phyloP scores from a whole-genome alignment of 2,797 vertebrate species.

The Macropus fuliginosus region DNA sequence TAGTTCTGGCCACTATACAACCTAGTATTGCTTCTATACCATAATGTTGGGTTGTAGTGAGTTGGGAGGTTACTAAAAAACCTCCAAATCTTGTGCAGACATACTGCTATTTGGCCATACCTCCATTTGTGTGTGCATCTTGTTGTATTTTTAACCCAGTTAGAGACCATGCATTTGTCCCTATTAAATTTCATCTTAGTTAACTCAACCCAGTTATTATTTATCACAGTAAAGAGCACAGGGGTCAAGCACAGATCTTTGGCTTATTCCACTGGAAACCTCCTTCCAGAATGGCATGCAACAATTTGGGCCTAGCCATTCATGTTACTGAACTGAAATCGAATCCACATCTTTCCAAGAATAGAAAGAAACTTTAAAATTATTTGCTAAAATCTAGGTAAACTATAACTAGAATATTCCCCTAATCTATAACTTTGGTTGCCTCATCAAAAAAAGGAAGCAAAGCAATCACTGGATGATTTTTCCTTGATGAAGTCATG shows the following conservation, averaged over 20 bases:
- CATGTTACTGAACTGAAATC: not conserved
- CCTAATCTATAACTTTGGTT: not conserved
- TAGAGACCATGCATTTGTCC: not conserved
- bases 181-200: not conserved
- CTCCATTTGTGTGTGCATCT: not conserved
- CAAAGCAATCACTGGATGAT: not conserved
- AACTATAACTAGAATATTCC: not conserved
- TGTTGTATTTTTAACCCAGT: not conserved
- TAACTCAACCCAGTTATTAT: not conserved
- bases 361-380: not conserved
- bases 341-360: not conserved
- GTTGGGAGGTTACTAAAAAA: not conserved
- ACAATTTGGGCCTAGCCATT: not conserved
- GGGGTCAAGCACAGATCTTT: not conserved
- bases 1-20: not conserved
- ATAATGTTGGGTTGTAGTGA: not conserved
- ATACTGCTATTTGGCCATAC: not conserved
- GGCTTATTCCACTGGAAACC: not conserved
- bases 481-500: not conserved
- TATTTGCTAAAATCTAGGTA: not conserved
- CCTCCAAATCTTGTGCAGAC: not conserved
- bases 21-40: not conserved
- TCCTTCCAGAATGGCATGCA: not conserved
- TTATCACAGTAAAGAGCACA: not conserved
- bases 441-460: not conserved